A percentile compares a stretch with the other conserved stretches of the same genome.
phyloP scores from a whole-genome alignment of 2,113 vertebrate species.

The Myotis lucifugus region DNA sequence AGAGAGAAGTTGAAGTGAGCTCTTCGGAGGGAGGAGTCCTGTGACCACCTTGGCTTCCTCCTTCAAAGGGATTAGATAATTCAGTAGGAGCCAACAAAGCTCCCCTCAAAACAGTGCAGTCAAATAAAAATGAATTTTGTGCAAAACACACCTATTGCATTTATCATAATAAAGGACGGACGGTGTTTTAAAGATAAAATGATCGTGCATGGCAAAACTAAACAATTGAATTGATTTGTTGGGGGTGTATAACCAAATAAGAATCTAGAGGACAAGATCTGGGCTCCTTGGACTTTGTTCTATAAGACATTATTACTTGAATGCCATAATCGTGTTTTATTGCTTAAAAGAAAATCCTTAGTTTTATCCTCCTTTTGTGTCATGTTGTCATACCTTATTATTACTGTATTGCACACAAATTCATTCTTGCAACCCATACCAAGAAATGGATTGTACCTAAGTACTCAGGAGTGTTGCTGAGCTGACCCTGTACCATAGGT shows the following conservation, averaged over 20 bases:
- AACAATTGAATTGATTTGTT: accelerated
- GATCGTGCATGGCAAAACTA: accelerated
- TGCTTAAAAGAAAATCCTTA: background rate
- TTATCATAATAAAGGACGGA: background rate
- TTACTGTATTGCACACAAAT: accelerated
- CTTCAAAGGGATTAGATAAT: accelerated
- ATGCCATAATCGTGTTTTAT: too few relatives aligned
- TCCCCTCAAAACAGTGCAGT: too few relatives aligned
- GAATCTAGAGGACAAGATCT: accelerated
- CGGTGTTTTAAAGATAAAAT: background rate
- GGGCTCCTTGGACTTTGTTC: background rate
- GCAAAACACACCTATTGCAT: background rate
- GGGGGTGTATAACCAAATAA: background rate
- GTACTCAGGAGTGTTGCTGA: accelerated
- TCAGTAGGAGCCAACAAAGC: background rate
- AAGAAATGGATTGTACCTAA: accelerated
- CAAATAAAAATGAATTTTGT: background rate
- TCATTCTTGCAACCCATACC: accelerated
- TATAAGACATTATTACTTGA: background rate
- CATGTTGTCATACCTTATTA: accelerated
- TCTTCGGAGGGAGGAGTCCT: accelerated
- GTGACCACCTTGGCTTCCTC: accelerated
- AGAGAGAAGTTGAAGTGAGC: accelerated
- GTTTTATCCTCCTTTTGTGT: background rate
- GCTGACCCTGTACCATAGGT: accelerated